A percentile compares a stretch with the other conserved stretches of the same genome.
Evolutionary conservation across 2,888 invertebrate species (phyloP).

Genomic region (Drosophila leonis): DNA sequence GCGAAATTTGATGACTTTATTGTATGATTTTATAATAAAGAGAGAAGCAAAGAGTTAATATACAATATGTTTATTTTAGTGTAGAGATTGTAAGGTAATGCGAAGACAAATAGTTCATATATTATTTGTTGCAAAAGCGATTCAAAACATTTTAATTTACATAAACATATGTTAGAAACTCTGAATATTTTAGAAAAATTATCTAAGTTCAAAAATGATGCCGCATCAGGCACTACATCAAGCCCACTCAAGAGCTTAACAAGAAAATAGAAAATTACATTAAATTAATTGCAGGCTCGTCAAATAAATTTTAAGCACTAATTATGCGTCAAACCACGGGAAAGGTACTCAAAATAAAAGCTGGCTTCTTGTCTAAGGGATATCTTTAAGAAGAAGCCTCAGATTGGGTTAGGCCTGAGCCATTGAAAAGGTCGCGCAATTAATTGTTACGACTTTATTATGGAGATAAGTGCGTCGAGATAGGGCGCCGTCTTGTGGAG

Average conservation of each 20-base stretch:
- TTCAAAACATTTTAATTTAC: not conserved
- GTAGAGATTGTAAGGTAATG: not conserved
- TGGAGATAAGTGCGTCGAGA: constrained; percentile 78
- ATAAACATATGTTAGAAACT: not conserved
- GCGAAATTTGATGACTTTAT: constrained; percentile 27
- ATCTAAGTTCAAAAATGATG: not conserved
- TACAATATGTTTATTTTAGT: not conserved
- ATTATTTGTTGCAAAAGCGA: too few relatives aligned
- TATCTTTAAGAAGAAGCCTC: constrained; percentile 15
- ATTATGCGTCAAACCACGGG: constrained; percentile 69
- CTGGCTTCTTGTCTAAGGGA: constrained; percentile 6
- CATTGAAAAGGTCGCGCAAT: constrained; percentile 77
- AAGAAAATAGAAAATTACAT: constrained; percentile 55
- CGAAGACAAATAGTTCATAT: not conserved
- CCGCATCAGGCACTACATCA: constrained; percentile 14
- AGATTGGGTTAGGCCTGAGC: constrained; percentile 27
- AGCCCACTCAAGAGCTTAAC: constrained; percentile 20
- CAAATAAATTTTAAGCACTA: constrained; percentile 76
- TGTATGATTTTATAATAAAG: not conserved
- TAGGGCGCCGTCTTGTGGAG: constrained; percentile 49
- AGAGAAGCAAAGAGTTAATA: not conserved
- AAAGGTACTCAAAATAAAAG: constrained; percentile 35
- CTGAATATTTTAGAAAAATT: not conserved
- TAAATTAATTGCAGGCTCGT: constrained; percentile 77
- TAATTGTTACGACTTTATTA: constrained; percentile 84